These are phyloP conservation scores for Drosophila auraria DNA, from an alignment of 1,140 invertebrate genomes.

Conservation along the genomic window DNA sequence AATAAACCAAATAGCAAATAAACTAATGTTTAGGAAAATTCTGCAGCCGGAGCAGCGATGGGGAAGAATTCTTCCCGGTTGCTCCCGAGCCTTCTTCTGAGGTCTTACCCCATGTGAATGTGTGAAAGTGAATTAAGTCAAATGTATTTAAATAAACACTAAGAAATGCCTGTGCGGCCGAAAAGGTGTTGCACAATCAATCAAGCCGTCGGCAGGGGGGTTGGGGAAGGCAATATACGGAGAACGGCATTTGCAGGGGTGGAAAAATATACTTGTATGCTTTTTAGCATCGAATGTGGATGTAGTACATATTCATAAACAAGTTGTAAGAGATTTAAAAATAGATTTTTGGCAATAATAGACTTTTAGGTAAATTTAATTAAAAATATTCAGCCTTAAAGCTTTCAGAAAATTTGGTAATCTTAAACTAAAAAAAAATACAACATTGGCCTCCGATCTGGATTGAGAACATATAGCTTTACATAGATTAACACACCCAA, in stretches of 20 bases:
- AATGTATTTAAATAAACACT: constrained; percentile 56
- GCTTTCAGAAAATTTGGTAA: no score
- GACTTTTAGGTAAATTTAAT: no score
- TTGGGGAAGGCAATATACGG: neutral
- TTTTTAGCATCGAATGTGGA: no score
- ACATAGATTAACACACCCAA: no score
- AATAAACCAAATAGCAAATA: constrained; percentile 72
- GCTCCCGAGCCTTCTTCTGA: constrained; percentile 5
- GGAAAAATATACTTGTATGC: neutral
- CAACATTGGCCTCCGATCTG: no score
- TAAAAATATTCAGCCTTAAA: no score
- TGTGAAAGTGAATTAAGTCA: constrained; percentile 44
- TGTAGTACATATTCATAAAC: no score
- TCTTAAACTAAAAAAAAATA: no score
- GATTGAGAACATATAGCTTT: constrained; percentile 85
- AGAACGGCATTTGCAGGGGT: neutral
- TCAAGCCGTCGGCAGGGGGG: constrained; percentile 2
- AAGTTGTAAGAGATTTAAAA: no score
- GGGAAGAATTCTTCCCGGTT: constrained; percentile 5
- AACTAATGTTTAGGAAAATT: constrained; percentile 48
- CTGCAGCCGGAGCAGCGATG: constrained; percentile 4
- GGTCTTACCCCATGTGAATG: constrained; percentile 14
- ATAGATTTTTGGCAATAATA: no score
- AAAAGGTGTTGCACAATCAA: constrained; percentile 24
- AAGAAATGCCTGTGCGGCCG: constrained; percentile 36